Evolutionary conservation across 30 jellyfish, hydroid and myxozoan species (phyloP).

Genomic region (Aurelia sp.): DNA sequence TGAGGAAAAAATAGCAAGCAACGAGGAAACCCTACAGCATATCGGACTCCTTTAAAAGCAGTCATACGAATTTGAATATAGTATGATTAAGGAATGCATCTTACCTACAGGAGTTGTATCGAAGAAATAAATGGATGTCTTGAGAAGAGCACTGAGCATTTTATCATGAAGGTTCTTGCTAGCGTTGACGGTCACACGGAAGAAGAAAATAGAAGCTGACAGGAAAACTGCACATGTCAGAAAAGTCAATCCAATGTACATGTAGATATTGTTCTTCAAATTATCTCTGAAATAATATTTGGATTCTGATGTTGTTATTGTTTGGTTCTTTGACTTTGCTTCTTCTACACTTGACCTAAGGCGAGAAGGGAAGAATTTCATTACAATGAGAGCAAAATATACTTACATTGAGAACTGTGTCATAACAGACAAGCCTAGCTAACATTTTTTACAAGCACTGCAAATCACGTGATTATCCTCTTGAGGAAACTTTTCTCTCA

Average conservation of each 20-base stretch:
- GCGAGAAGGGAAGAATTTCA: neutral
- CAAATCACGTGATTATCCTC: too few relatives aligned
- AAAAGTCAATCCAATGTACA: conserved; percentile 50
- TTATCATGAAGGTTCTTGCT: conserved; percentile 66
- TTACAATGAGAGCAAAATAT: neutral
- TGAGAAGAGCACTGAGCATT: conserved; percentile 66
- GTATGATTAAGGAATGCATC: neutral
- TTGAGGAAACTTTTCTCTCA: too few relatives aligned
- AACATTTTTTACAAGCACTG: too few relatives aligned
- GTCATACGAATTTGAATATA: too few relatives aligned
- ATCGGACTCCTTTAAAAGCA: too few relatives aligned
- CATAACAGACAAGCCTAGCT: too few relatives aligned
- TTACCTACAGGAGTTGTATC: conserved; percentile 81
- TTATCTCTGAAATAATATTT: conserved; percentile 48
- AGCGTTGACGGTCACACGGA: conserved; percentile 38
- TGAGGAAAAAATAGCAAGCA: too few relatives aligned
- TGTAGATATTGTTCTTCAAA: conserved; percentile 49
- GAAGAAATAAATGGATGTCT: conserved; percentile 72
- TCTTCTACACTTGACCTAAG: conserved; percentile 63
- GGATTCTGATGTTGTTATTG: neutral
- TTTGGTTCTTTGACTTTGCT: conserved; percentile 1
- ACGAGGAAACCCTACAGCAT: too few relatives aligned
- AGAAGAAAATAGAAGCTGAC: conserved; percentile 36
- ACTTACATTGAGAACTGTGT: too few relatives aligned
- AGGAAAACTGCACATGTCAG: conserved; percentile 22